phyloP scores from a whole-genome alignment of 2,113 vertebrate genomes.

The Otolemur garnettii region DNA sequence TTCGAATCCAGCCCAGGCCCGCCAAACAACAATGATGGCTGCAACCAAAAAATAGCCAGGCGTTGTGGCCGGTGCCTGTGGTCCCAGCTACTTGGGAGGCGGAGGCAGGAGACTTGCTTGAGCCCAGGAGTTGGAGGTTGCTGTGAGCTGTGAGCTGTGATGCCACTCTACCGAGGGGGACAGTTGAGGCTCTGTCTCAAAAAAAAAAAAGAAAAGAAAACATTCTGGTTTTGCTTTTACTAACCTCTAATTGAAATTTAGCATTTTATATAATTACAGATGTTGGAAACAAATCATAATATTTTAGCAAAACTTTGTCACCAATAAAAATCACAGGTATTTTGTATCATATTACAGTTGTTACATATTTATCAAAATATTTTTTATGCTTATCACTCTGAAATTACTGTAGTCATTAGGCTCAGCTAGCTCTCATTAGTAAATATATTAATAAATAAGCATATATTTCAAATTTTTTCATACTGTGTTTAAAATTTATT shows the following conservation, averaged over 20 bases:
- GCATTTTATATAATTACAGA: neutral
- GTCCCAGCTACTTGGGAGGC: no score
- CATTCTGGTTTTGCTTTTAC: neutral
- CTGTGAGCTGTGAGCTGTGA: no score
- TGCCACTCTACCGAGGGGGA: no score
- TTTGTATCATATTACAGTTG: neutral
- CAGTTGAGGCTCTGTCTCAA: no score
- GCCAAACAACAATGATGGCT: no score
- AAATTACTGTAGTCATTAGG: neutral
- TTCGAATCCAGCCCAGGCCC: no score
- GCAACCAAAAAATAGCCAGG: no score
- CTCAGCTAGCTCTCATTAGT: neutral
- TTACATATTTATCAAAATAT: neutral
- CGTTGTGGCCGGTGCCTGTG: no score
- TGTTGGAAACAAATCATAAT: neutral
- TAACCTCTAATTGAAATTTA: neutral
- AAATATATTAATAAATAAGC: neutral
- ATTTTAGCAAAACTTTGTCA: neutral
- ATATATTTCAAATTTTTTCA: neutral
- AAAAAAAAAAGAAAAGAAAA: no score
- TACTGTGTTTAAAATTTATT: no score
- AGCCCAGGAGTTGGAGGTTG: no score
- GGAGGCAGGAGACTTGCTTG: no score
- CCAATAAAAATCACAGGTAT: neutral
- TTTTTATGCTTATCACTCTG: neutral